phyloP scores from a whole-genome alignment of 2,888 invertebrate genomes.

The Campopleginae sp. region DNA sequence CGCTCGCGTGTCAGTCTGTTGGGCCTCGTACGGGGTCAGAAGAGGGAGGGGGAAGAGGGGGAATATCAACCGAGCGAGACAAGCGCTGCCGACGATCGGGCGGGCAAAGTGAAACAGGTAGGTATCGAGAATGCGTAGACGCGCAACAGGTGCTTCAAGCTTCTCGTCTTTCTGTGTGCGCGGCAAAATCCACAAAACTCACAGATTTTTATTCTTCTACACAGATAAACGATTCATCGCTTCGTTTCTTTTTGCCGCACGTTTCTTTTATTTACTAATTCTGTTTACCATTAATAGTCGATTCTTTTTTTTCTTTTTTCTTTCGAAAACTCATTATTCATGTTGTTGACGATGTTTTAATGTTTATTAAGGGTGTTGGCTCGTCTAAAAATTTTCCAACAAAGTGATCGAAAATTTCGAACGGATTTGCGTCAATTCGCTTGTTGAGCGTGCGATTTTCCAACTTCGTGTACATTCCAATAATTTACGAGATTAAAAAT shows the following conservation, averaged over 20 bases:
- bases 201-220: not conserved
- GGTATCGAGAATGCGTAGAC: slow-evolving; percentile 65
- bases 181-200: slow-evolving; percentile 14
- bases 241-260: not conserved
- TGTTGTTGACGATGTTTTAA: not conserved
- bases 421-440: too few relatives aligned
- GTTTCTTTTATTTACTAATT: not conserved
- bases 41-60: not conserved
- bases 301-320: not conserved
- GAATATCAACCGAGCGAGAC: slow-evolving; percentile 51
- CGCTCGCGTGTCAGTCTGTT: slow-evolving; percentile 38
- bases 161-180: slow-evolving; percentile 29
- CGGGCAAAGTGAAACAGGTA: slow-evolving; percentile 80
- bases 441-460: too few relatives aligned
- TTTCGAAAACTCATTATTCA: not conserved
- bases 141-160: slow-evolving; percentile 82
- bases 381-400: too few relatives aligned
- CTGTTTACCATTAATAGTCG: not conserved
- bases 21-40: slow-evolving; percentile 27
- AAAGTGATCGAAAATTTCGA: too few relatives aligned
- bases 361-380: not conserved
- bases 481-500: not conserved
- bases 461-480: too few relatives aligned
- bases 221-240: not conserved
- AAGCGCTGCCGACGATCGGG: slow-evolving; percentile 60